Base-by-base conservation (phyloP, 2,888 invertebrate species). In the Parnassius smintheus region DNA sequence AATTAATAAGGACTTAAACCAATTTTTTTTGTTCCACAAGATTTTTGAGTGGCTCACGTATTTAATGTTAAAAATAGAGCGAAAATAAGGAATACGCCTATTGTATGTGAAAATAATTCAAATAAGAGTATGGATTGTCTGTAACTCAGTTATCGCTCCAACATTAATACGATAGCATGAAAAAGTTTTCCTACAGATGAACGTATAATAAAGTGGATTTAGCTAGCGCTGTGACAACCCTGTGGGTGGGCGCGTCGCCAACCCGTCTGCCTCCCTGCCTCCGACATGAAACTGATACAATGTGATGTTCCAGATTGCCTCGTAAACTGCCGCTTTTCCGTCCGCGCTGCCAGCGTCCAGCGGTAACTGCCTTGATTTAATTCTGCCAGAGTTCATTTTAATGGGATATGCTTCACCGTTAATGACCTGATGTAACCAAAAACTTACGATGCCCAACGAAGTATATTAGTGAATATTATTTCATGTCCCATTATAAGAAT, bases 281-380 rank as follows among this genome's bases (percentile, higher is more conserved):
- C 70, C 72, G 68, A 67, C 67, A 72, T 13, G 9, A 49, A 49
- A 72, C 71, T 74, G 75, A 78, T 79, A 82, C 80, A 78, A 78
- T 69, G 76, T 74, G 73, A 75, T 75, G 81, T 76, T 81, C 84
- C 82, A 85, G 81, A 87, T 86, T 83, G 81, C 82, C 80, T 82
- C 82, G 78, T 83, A 82, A 84, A 85, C 78, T 75, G 75, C 72
- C 66, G 68, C 68, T 67, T 64, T 66, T 56, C 60, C 64, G 51
- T 59, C 56, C 59, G 56, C 64, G 44, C 56, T 49, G 64, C 55
- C 57, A 58, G 42, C 61, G 54, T 63, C 63, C 56, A 64, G 52
- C 25, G 48, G 22, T 42, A 57, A 62, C 54, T 44, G 48, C 52
- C 42, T 46, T 44, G 62, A 54, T 62, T 54, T 55, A 44, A 50